These are phyloP conservation scores for Astropecten irregularis DNA, from an alignment of 53 echinoderm and acorn worm species.

Conservation along the genomic window DNA sequence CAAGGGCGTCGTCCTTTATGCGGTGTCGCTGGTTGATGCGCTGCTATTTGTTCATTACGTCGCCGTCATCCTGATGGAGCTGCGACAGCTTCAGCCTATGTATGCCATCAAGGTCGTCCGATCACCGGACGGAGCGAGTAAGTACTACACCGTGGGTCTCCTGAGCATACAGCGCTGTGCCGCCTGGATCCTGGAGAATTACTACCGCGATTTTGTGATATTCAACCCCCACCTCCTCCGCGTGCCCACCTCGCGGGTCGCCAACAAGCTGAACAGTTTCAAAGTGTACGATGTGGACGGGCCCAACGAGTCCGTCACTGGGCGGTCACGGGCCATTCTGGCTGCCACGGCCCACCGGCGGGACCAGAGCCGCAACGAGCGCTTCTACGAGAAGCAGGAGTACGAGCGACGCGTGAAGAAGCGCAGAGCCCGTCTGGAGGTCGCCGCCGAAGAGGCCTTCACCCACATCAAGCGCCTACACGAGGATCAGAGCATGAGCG, in stretches of 20 bases:
- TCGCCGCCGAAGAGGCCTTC: constrained; percentile 94
- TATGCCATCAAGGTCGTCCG: constrained; percentile 91
- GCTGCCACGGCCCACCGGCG: constrained; percentile 85
- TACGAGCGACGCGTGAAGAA: constrained; percentile 94
- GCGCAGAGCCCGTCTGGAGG: constrained; percentile 77
- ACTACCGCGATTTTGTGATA: constrained; percentile 92
- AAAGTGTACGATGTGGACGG: constrained; percentile 96
- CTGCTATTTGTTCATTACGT: constrained; percentile 93
- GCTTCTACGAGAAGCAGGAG: constrained; percentile 99
- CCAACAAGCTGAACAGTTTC: constrained; percentile 82
- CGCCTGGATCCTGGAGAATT: constrained; percentile 85
- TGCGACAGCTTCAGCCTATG: constrained; percentile 84
- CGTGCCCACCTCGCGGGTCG: constrained; percentile 82
- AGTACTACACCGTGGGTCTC: constrained; percentile 88
- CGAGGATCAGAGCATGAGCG: constrained; percentile 83
- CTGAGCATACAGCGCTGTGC: constrained; percentile 93
- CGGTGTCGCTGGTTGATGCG: constrained; percentile 90
- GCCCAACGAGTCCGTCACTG: constrained; percentile 81
- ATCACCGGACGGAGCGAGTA: constrained; percentile 85
- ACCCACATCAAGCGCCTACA: constrained; percentile 95
- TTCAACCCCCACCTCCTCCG: constrained; percentile 87
- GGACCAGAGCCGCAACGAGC: constrained; percentile 90
- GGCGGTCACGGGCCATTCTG: constrained; percentile 89
- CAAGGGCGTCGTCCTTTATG: constrained; percentile 77
- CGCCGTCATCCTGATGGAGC: constrained; percentile 87